Evolutionary conservation across 2,797 vertebrate species (phyloP), one percentile per base, ranked within the genome.

Genomic region (Malacoctenus gilli): DNA sequence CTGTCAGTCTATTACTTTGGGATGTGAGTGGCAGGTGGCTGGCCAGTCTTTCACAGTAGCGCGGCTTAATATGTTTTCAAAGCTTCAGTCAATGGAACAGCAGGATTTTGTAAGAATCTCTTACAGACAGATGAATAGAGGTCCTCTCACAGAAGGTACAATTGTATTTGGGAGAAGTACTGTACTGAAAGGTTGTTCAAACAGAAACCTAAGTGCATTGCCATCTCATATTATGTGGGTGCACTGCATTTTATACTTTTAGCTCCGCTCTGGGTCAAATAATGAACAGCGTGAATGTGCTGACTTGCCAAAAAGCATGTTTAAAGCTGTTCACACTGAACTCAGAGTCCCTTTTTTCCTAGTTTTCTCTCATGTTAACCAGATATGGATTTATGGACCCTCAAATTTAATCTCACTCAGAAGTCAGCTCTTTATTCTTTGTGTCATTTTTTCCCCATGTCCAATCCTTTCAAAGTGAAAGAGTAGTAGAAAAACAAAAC

Each of bases 11-110:
- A 14, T 68, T 78, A 64, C 74, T 84, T 78, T 89, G 76, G 83
- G 69, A 67, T 68, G 73, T 84, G 69, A 75, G 65, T 78, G 85
- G 79, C 86, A 89, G 84, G 83, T 89, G 89, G 85, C 77, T 68
- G 13, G 70, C 59, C 63, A 79, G n/a, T 75, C 61, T 68, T 54
- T 65, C 67, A 28, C 66, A 71, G 75, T 48, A 66, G 58, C 59
- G 57, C 58, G 51, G 70, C 57, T 39, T 81, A 54, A 79, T 74
- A 64, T 65, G 38, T 52, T 72, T 75, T 74, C 32, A 71, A 73
- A 77, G 75, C 63, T 3, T 53, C 14, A 28, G 5, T 60, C 43
- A 84, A 43, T 43, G 20, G 65, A 52, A 55, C 66, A 63, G 62
- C 52, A 47, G 51, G 68, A 80, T 80, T 82, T 75, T 64, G 48